Evolutionary conservation across 1,140 invertebrate genomes (phyloP).

Genomic region (Drosophila nasuta): DNA sequence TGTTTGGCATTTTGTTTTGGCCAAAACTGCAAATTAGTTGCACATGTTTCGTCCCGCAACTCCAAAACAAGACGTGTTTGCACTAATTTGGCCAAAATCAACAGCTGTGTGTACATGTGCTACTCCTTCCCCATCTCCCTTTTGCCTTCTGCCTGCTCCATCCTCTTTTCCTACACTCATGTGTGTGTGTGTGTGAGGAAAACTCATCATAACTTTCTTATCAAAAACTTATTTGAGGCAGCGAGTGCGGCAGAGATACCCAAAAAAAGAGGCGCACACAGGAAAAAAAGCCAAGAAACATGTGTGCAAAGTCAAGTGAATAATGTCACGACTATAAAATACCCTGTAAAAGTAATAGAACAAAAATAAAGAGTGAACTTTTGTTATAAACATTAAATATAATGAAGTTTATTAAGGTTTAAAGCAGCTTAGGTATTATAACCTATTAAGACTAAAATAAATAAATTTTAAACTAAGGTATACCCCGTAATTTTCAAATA

Average conservation of each 20-base stretch:
- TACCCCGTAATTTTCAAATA: too few relatives aligned
- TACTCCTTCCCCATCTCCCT: too few relatives aligned
- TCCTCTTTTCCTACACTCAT: neutral
- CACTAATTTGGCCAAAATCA: constrained; percentile 83
- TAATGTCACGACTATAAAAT: neutral
- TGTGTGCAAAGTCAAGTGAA: neutral
- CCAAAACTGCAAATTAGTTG: constrained; percentile 77
- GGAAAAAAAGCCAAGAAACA: neutral
- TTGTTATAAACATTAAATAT: too few relatives aligned
- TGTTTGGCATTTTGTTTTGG: constrained; percentile 28
- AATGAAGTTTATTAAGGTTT: too few relatives aligned
- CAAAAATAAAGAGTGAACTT: too few relatives aligned
- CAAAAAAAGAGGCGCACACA: constrained; percentile 12
- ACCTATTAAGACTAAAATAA: too few relatives aligned
- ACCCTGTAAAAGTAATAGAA: constrained; percentile 9
- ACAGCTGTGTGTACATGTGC: constrained; percentile 75
- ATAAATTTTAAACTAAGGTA: too few relatives aligned
- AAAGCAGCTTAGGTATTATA: too few relatives aligned
- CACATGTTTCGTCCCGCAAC: constrained; percentile 73
- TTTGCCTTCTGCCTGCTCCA: neutral
- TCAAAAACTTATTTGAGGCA: constrained; percentile 74
- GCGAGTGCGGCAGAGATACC: constrained; percentile 56
- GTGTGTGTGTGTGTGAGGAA: constrained; percentile 55
- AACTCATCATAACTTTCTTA: constrained; percentile 84
- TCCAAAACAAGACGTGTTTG: constrained; percentile 81